A percentile compares a stretch with the other conserved stretches of the same genome.
phyloP scores from a whole-genome alignment of 2,888 invertebrate species.

The Eubasilissa splendida region DNA sequence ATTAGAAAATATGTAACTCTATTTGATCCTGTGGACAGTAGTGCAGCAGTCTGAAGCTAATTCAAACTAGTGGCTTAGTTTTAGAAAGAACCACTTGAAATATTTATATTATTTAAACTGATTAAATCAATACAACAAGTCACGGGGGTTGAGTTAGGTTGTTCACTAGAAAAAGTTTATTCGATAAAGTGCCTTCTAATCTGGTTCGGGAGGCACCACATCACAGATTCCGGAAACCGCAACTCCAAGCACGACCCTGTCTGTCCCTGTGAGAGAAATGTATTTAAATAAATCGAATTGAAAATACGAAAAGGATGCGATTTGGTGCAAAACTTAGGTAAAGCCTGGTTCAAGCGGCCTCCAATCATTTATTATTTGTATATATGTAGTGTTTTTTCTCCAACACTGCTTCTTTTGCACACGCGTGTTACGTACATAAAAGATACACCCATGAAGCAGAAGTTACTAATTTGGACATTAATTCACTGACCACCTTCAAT shows the following conservation, averaged over 20 bases:
- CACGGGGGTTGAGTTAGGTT: constrained; percentile 15
- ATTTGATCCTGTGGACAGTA: too few relatives aligned
- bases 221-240: constrained; percentile 38
- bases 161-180: constrained; percentile 40
- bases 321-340: constrained; percentile 22
- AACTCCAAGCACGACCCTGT: not conserved
- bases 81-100: too few relatives aligned
- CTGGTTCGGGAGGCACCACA: constrained; percentile 4
- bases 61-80: too few relatives aligned
- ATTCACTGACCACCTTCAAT: too few relatives aligned
- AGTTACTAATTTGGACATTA: too few relatives aligned
- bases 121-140: not conserved
- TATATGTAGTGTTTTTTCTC: not conserved
- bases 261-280: constrained; percentile 39
- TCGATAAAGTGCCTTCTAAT: constrained; percentile 27
- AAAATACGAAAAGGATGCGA: constrained; percentile 46
- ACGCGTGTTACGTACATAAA: not conserved
- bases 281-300: constrained; percentile 50
- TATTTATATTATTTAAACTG: not conserved
- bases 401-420: not conserved
- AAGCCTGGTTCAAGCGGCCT: not conserved
- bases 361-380: constrained; percentile 3
- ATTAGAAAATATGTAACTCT: too few relatives aligned
- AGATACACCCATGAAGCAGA: too few relatives aligned
- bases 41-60: too few relatives aligned